Base-by-base conservation (phyloP, 2,888 invertebrate genomes). In the Lomographa bimaculata region DNA sequence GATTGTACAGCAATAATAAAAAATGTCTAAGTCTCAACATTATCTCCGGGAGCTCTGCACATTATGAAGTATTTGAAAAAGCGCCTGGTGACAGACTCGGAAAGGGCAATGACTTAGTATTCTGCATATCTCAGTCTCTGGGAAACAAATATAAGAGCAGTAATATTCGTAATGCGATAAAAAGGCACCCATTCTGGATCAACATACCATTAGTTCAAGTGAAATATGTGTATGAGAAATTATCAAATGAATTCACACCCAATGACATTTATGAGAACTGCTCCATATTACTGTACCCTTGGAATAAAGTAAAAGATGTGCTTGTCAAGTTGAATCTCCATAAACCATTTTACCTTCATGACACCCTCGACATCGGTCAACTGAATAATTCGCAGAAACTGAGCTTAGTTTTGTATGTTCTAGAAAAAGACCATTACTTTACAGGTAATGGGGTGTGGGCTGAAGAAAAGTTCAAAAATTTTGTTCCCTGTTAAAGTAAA, bases 361-460 rank as follows among this genome's bases (percentile, higher is more conserved):
- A 83, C 21, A 62, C 66, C 34, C 46, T 86, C 26, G 60, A 82
- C 33, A 47, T 69, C 7, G 42, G 42, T 10, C 59, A 57, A 27
- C 42, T 89, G 18, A 74, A 50, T 42, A 78, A 79, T 19, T 69
- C 78, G 7, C 81, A 86, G 50, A 79, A 72, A 52, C 60, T 90
- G 29, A 89, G 89, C 57, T 62, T 90, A 38, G 61, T 69, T 7
- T 51, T 89, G 8, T 90, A 90, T 72, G 57, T 77, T 40, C 60
- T 90, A 25, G 89, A 90, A 60, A 87, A 72, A 59, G 77, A 79
- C 16, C 85, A 89, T 60, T 84, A 89, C 52, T 89, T 89, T 63
- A 71, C 74, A 51, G 89, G 87, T 11, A 87, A 89, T 72, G 89
- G 89, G 29, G 76, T 90, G 1, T 90, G 89, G 89, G 57, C 56